A percentile compares a stretch with the other conserved stretches of the same genome.
phyloP scores from a whole-genome alignment of 1,140 invertebrate genomes.

The Melipona quadrifasciata region DNA sequence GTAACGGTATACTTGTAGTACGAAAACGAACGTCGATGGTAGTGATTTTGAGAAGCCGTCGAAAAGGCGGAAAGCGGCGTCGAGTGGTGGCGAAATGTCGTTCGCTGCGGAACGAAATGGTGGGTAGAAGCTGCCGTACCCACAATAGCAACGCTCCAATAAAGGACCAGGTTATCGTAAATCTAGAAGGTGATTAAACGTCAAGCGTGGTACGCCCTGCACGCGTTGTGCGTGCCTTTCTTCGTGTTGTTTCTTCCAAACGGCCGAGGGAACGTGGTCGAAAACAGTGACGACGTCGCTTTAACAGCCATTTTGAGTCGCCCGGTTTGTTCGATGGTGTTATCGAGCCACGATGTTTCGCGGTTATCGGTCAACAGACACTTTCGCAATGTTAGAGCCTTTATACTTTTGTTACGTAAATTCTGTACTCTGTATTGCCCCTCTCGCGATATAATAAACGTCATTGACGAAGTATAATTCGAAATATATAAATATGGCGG shows the following conservation, averaged over 20 bases:
- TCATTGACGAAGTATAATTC: background rate
- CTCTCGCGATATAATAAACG: background rate
- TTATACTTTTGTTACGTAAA: background rate
- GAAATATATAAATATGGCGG: background rate
- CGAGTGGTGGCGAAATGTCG: constrained; percentile 60
- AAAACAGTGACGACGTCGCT: constrained; percentile 73
- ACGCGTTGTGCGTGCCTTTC: constrained; percentile 1
- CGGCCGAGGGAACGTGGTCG: constrained; percentile 37
- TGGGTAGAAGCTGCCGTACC: constrained; percentile 23
- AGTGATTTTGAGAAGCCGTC: background rate
- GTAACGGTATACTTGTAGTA: too few relatives aligned
- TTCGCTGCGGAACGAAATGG: constrained; percentile 48
- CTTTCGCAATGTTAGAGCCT: background rate
- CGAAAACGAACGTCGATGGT: too few relatives aligned
- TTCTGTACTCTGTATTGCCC: background rate
- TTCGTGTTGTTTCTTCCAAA: constrained; percentile 53
- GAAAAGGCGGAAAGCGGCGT: constrained; percentile 40
- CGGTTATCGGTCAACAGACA: constrained; percentile 21
- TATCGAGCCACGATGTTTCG: constrained; percentile 50
- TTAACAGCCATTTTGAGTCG: constrained; percentile 69
- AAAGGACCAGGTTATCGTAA: constrained; percentile 69
- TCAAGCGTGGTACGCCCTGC: constrained; percentile 60
- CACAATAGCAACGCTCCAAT: constrained; percentile 52
- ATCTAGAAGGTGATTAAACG: constrained; percentile 74
- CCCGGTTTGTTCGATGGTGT: constrained; percentile 60